Conservation (phyloP, 2,113 vertebrate species). For the Tachuris rubrigastra region DNA sequence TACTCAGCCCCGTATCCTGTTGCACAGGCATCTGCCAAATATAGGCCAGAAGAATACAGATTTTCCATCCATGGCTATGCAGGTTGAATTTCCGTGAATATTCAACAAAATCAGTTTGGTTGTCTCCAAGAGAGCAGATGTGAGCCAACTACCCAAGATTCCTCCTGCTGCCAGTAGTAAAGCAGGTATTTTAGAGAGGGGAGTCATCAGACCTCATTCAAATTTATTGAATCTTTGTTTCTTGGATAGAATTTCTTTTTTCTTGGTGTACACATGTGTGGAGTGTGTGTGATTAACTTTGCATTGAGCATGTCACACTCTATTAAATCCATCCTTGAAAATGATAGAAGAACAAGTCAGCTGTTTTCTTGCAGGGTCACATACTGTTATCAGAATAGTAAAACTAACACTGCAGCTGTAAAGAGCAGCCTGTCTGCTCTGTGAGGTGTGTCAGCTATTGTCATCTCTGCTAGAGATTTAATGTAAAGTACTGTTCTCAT, state of each 20-base stretch:
- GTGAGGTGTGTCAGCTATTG: background rate
- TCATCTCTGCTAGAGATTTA: background rate
- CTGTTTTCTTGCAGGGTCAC: background rate
- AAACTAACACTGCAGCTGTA: background rate
- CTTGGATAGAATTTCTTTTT: background rate
- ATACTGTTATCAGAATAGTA: background rate
- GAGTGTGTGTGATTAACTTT: background rate
- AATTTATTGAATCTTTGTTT: background rate
- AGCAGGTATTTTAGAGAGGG: background rate
- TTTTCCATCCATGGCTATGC: background rate
- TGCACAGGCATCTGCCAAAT: background rate
- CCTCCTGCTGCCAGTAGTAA: background rate
- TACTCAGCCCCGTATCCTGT: background rate
- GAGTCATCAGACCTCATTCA: background rate
- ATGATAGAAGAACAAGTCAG: background rate
- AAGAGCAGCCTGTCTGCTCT: background rate
- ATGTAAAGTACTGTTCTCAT: background rate
- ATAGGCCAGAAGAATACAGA: background rate
- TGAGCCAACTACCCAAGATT: background rate
- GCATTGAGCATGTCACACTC: rapidly evolving
- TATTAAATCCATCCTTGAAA: background rate
- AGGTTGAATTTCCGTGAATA: background rate
- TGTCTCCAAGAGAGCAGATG: background rate
- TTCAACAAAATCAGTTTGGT: background rate
- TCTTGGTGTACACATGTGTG: background rate